A percentile compares a stretch with the other conserved stretches of the same genome.
phyloP scores from a whole-genome alignment of 2,113 vertebrate species.

The Brevimyrus niger region DNA sequence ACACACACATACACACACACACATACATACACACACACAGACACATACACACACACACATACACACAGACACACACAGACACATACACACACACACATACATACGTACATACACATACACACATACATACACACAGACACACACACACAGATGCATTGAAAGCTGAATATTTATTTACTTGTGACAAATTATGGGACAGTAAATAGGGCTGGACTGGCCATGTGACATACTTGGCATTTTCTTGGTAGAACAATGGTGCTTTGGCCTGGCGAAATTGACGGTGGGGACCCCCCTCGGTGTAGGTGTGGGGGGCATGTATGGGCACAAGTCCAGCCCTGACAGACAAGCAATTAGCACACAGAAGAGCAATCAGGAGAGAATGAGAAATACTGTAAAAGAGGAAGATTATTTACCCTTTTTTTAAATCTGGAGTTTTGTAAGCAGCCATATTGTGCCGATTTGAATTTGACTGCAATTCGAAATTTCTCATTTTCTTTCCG shows the following conservation, averaged over 20 bases:
- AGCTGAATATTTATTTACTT: neutral
- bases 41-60: neutral
- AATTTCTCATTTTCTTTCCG: neutral
- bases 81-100: neutral
- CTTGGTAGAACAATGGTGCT: neutral
- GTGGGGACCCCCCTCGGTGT: too few species aligned
- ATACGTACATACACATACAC: neutral
- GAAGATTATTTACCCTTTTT: neutral
- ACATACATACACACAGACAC: neutral
- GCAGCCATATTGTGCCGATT: neutral
- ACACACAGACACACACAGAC: neutral
- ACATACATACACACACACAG: neutral
- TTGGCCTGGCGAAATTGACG: too few species aligned
- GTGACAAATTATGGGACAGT: neutral
- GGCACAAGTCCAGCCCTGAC: neutral
- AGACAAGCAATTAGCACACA: neutral
- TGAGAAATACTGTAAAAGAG: neutral
- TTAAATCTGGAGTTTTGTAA: neutral
- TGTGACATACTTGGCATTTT: neutral
- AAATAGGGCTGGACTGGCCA: neutral
- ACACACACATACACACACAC: too few species aligned
- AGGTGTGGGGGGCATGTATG: neutral
- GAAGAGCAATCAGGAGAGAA: neutral
- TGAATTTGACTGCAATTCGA: neutral
- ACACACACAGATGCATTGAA: neutral